These are phyloP conservation scores for Catagonus wagneri DNA, from an alignment of 2,113 vertebrate genomes.

Conservation along the genomic window DNA sequence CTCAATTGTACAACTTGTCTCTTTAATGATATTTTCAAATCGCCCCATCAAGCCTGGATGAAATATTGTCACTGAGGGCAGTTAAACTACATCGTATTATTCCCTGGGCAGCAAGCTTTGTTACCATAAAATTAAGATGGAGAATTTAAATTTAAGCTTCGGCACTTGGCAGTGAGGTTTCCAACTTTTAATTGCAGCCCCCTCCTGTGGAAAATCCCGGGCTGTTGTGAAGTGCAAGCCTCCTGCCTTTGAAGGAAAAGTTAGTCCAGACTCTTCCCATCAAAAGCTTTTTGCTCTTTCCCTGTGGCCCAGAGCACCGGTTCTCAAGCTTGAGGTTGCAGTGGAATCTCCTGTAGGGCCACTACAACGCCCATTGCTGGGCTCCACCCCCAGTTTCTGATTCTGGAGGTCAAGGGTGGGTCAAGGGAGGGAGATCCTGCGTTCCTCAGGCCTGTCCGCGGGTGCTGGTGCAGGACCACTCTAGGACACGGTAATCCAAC, in stretches of 20 bases:
- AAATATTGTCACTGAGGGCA: conserved; percentile 19
- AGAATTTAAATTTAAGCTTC: conserved; percentile 56
- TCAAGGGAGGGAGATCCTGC: background rate
- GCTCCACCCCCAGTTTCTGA: background rate
- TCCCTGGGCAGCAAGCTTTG: background rate
- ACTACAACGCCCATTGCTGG: accelerated
- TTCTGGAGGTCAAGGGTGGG: background rate
- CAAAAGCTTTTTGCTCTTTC: background rate
- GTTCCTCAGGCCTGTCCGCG: accelerated
- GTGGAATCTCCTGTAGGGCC: too few species aligned
- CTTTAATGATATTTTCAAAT: conserved; percentile 73
- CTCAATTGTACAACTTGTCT: conserved; percentile 49
- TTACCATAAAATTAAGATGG: conserved; percentile 49
- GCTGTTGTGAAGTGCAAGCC: background rate
- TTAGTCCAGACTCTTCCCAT: accelerated
- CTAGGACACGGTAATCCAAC: accelerated
- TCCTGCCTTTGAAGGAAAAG: background rate
- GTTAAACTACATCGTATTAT: conserved; percentile 41
- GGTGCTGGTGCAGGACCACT: accelerated
- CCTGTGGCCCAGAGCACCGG: background rate
- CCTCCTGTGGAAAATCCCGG: background rate
- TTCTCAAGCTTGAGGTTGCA: accelerated
- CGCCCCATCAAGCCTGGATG: conserved; percentile 60
- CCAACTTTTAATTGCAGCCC: background rate
- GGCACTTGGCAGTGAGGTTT: background rate